Evolutionary conservation across 1,140 invertebrate genomes (phyloP).

Genomic region (Drosophila lini): DNA sequence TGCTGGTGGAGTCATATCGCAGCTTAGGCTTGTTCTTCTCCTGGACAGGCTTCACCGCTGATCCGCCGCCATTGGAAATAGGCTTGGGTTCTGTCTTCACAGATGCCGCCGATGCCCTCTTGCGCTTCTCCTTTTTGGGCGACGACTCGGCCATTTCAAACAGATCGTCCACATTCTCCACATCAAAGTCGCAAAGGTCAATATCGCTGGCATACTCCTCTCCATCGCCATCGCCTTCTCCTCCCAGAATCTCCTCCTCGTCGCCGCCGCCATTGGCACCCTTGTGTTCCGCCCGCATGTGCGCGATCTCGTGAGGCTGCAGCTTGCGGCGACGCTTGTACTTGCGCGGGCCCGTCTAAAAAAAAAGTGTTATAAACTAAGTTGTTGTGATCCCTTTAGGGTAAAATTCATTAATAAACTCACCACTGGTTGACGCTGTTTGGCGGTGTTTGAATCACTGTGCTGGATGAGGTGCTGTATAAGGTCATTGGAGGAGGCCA

Average conservation of each 20-base stretch:
- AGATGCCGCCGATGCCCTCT: slow-evolving; percentile 18
- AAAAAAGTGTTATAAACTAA: background rate
- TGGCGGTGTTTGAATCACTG: slow-evolving; percentile 92
- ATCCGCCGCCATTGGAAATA: slow-evolving; percentile 32
- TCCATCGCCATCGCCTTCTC: slow-evolving; percentile 41
- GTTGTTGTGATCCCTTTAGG: background rate
- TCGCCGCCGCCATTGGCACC: slow-evolving; percentile 26
- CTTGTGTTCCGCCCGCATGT: slow-evolving; percentile 78
- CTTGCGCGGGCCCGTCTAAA: slow-evolving; percentile 89
- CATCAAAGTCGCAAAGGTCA: slow-evolving; percentile 77
- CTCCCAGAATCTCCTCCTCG: slow-evolving; percentile 50
- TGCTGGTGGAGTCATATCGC: slow-evolving; percentile 66
- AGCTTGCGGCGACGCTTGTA: slow-evolving; percentile 91
- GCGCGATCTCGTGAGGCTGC: slow-evolving; percentile 87
- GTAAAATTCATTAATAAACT: slow-evolving; percentile 16
- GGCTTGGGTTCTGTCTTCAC: slow-evolving; percentile 19
- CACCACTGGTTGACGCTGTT: slow-evolving; percentile 90
- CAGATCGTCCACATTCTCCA: slow-evolving; percentile 83
- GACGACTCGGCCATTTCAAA: slow-evolving; percentile 83
- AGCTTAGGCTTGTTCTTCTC: slow-evolving; percentile 40
- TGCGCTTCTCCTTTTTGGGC: slow-evolving; percentile 64
- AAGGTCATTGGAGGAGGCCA: slow-evolving; percentile 89
- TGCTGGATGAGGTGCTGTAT: slow-evolving; percentile 92
- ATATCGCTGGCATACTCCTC: slow-evolving; percentile 72
- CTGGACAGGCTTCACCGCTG: slow-evolving; percentile 17